Percentiles rank a stretch among this genome's conserved stretches.
phyloP scores from a whole-genome alignment of 2,113 vertebrate species.

The Machaerirhynchus nigripectus region DNA sequence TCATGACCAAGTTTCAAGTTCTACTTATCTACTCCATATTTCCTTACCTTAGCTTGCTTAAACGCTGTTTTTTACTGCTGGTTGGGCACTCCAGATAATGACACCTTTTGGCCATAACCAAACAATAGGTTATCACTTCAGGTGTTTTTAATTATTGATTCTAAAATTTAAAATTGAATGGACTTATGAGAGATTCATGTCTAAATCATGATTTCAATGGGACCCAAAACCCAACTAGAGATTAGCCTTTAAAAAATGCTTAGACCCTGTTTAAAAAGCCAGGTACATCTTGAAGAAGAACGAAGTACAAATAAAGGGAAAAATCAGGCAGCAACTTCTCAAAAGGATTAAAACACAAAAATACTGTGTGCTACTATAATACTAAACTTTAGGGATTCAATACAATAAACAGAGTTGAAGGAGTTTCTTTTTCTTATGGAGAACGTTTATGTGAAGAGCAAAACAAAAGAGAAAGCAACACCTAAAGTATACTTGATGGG shows the following conservation, averaged over 20 bases:
- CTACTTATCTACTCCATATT: neutral
- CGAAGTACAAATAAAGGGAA: neutral
- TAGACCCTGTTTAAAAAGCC: neutral
- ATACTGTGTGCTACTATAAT: constrained; percentile 45
- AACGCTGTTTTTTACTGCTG: neutral
- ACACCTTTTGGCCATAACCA: neutral
- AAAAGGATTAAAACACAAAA: constrained; percentile 51
- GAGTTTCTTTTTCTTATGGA: constrained; percentile 68
- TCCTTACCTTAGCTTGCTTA: neutral
- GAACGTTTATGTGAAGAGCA: constrained; percentile 71
- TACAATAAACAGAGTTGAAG: constrained; percentile 50
- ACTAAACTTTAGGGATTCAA: constrained; percentile 62
- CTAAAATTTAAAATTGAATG: neutral
- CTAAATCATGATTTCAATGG: neutral
- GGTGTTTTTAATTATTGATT: neutral
- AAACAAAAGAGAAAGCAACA: constrained; percentile 73
- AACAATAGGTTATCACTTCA: neutral
- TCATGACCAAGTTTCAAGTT: neutral
- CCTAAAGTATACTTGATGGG: constrained; percentile 71
- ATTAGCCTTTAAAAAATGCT: neutral
- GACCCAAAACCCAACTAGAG: neutral
- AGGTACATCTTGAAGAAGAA: neutral
- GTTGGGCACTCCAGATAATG: neutral
- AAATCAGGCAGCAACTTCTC: constrained; percentile 43
- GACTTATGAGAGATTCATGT: neutral